Base-by-base conservation (phyloP, 2,113 vertebrate species). In the Pyxicephalus adspersus region DNA sequence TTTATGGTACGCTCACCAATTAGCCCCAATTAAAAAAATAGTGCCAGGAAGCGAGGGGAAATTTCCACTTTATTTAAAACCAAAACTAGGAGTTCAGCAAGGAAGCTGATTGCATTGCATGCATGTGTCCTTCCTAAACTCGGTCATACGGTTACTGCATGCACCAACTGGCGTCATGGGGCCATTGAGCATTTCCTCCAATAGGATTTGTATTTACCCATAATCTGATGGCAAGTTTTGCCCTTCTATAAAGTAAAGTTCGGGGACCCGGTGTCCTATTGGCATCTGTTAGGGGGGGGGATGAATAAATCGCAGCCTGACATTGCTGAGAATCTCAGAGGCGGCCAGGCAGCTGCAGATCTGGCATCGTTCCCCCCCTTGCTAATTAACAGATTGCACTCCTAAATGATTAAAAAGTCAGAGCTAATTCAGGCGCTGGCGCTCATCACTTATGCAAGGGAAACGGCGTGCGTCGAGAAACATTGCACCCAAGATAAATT, bases 381-480 rank as follows among this genome's bases (percentile, higher is more conserved):
- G 91, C 90, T 94, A 92, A 92, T 91, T 94, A 93, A 90, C 91
- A 92, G 91, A 92, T 92, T 91, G 91, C 86, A 28, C 86, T 91
- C 87, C 90, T 94, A 93, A 94, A 92, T 92, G 92, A 95, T 94
- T 89, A 93, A 91, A 92, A 91, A 92, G 90, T 89, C 88, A 15
- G 91, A 88, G 89, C 84, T 90, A 83, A 89, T 88, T 80, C 65
- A 65, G 89, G 87, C 84, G 87, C 89, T 83, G 84, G 81, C 79
- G 83, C 90, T 91, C 93, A 93, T 93, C 92, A 92, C 91, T 93
- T 92, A 92, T 91, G 91, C 90, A 91, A 86, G 83, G 83, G 84
- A 86, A 83, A 86, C 29, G 85, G 83, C 78, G 86, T 83, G 80
- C 83, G 86, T 84, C 89, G 88, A 84, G 87, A 83, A 84, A 91